These are phyloP conservation scores for Hirtodrosophila cameraria DNA, from an alignment of 2,888 invertebrate species.

Conservation along the genomic window DNA sequence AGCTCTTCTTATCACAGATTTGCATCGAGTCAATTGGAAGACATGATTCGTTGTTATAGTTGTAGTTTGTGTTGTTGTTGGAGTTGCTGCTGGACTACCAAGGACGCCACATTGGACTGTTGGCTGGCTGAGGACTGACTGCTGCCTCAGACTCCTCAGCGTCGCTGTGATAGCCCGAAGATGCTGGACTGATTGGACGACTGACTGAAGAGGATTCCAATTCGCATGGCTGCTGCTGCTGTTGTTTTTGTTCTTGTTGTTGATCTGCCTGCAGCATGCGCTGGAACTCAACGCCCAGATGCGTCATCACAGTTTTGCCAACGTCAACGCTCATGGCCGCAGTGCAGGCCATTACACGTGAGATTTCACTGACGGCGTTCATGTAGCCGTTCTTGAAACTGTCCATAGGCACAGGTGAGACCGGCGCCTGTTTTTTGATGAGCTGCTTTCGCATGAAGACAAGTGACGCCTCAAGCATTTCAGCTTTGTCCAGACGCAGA, in stretches of 20 bases:
- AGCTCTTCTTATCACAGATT: constrained; percentile 65
- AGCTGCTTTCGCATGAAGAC: constrained; percentile 89
- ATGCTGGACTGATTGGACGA: constrained; percentile 80
- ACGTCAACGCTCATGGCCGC: constrained; percentile 93
- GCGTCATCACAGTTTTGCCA: constrained; percentile 94
- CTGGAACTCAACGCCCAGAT: constrained; percentile 92
- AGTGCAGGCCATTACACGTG: constrained; percentile 92
- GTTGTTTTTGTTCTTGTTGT: constrained; percentile 28
- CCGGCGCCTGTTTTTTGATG: constrained; percentile 85
- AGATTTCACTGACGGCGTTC: constrained; percentile 94
- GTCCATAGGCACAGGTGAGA: constrained; percentile 85
- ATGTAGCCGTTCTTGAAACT: constrained; percentile 94
- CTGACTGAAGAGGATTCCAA: constrained; percentile 39
- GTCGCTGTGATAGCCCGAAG: constrained; percentile 83
- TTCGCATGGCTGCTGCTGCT: constrained; percentile 34
- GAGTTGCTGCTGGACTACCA: constrained; percentile 53
- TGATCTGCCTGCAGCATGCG: constrained; percentile 72
- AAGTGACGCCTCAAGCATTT: constrained; percentile 94
- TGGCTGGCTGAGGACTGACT: constrained; percentile 38
- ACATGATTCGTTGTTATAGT: constrained; percentile 58
- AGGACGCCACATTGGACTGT: constrained; percentile 70
- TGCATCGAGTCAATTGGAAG: constrained; percentile 57
- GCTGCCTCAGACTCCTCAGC: constrained; percentile 59
- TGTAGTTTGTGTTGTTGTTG: constrained; percentile 15
- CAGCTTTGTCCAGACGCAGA: constrained; percentile 94